These are phyloP conservation scores for Hypotaenidia okinawae DNA, from an alignment of 2,797 vertebrate genomes.

Conservation along the genomic window DNA sequence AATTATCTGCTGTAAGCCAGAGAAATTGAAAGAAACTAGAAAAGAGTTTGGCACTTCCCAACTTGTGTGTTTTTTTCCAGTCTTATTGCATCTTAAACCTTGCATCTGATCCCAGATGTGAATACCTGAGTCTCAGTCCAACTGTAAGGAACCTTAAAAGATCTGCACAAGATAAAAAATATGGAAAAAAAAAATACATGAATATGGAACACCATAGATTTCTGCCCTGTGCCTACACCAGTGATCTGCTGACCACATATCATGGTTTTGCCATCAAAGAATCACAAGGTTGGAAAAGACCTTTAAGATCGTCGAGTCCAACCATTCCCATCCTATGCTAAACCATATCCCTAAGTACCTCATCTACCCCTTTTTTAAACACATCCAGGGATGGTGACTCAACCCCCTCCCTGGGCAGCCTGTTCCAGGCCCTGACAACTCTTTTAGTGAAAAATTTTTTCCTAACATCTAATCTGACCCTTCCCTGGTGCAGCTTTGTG, in stretches of 20 bases:
- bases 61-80: accelerated
- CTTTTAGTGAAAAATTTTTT: no score
- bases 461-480: no score
- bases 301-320: no score
- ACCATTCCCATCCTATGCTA: no score
- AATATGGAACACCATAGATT: background rate
- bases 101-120: background rate
- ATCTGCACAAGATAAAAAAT: background rate
- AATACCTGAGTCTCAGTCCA: background rate
- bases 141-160: background rate
- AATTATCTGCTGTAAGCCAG: background rate
- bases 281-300: no score
- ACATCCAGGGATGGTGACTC: no score
- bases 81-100: background rate
- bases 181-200: accelerated
- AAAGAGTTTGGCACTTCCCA: background rate
- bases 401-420: no score
- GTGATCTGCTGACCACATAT: background rate
- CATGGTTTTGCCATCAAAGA: background rate
- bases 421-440: no score
- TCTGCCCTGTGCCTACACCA: background rate
- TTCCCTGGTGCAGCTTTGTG: no score
- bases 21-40: background rate
- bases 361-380: no score
- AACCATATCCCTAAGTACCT: no score